These are phyloP conservation scores for Sturmia bella DNA, from an alignment of 2,888 invertebrate species.

Conservation along the genomic window DNA sequence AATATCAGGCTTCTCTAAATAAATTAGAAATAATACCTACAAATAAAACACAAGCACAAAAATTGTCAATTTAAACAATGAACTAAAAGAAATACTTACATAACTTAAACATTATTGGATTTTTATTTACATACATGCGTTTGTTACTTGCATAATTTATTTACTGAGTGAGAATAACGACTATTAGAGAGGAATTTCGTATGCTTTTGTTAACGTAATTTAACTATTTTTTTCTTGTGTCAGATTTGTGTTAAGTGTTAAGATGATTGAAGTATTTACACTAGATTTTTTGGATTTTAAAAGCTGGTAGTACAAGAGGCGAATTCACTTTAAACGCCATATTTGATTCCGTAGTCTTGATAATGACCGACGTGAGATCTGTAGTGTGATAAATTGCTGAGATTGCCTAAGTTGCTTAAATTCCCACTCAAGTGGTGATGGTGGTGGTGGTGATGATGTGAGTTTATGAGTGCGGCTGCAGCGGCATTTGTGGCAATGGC, in stretches of 20 bases:
- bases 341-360: slow-evolving; percentile 82
- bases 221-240: slow-evolving; percentile 14
- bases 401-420: slow-evolving; percentile 80
- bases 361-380: slow-evolving; percentile 81
- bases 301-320: slow-evolving; percentile 6
- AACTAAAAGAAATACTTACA: slow-evolving; percentile 23
- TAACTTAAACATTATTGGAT: slow-evolving; percentile 20
- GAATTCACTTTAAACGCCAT: slow-evolving; percentile 78
- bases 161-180: slow-evolving; percentile 37
- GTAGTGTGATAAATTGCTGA: slow-evolving; percentile 81
- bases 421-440: slow-evolving; percentile 80
- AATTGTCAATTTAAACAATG: slow-evolving; percentile 32
- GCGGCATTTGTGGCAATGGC: slow-evolving; percentile 76
- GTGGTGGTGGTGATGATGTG: slow-evolving; percentile 77
- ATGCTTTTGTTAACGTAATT: slow-evolving; percentile 19
- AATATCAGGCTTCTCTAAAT: slow-evolving; percentile 34
- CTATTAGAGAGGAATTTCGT: slow-evolving; percentile 24
- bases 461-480: slow-evolving; percentile 76
- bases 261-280: slow-evolving; percentile 50
- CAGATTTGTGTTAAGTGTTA: slow-evolving; percentile 53
- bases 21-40: slow-evolving; percentile 30
- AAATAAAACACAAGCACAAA: slow-evolving; percentile 24
- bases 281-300: slow-evolving; percentile 14
- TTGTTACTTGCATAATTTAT: slow-evolving; percentile 19
- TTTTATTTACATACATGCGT: slow-evolving; percentile 36